Evolutionary conservation across 2,888 invertebrate species (phyloP).

Genomic region (Thymelicus lineola): DNA sequence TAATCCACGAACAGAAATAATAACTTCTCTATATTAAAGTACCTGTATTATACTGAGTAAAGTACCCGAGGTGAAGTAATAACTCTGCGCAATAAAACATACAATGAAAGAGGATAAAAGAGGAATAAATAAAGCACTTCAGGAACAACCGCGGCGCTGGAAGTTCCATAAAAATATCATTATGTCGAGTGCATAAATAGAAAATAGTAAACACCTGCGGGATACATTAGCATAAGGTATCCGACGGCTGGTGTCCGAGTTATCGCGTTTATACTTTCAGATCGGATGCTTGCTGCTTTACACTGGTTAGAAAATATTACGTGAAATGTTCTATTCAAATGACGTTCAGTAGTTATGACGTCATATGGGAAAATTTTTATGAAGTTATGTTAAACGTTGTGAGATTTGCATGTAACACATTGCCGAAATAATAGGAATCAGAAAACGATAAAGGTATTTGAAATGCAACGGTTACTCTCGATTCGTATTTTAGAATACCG

Average conservation of each 20-base stretch:
- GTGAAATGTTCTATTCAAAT: too few species aligned
- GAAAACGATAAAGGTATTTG: too few species aligned
- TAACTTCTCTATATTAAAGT: too few species aligned
- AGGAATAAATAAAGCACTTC: conserved; percentile 18
- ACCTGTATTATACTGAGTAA: neutral
- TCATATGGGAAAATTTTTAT: too few species aligned
- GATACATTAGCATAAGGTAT: conserved; percentile 10
- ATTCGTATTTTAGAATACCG: too few species aligned
- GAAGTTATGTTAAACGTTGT: too few species aligned
- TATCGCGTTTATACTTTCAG: conserved; percentile 16
- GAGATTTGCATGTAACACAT: too few species aligned
- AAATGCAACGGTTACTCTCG: too few species aligned
- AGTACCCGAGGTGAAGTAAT: neutral
- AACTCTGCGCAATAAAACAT: conserved; percentile 7
- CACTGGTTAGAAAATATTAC: too few species aligned
- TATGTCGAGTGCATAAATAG: conserved; percentile 12
- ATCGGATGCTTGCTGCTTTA: neutral
- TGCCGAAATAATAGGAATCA: too few species aligned
- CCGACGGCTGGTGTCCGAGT: neutral
- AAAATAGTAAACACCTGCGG: conserved; percentile 13
- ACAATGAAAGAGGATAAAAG: conserved; percentile 18
- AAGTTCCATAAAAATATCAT: conserved; percentile 25
- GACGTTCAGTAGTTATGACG: too few species aligned
- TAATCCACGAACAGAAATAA: too few species aligned
- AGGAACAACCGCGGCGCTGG: neutral